Evolutionary conservation across 1,140 invertebrate genomes (phyloP).

Genomic region (Platorchestia sp.): DNA sequence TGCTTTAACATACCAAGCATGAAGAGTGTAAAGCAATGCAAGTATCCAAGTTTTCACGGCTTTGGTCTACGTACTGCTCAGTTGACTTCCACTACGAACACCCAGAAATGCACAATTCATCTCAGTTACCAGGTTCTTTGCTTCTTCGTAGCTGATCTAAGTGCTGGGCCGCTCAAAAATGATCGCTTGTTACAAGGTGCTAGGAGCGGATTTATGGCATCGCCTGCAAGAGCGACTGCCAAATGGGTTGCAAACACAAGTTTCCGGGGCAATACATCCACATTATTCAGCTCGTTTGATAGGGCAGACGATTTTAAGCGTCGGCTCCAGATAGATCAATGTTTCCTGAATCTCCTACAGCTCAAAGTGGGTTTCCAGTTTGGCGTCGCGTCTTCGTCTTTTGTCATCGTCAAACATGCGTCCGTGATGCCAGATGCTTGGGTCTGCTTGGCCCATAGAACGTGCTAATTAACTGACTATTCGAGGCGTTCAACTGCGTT

Average conservation of each 20-base stretch:
- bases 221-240: neutral
- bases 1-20: no score
- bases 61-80: neutral
- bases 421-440: neutral
- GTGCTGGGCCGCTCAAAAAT: neutral
- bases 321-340: constrained; percentile 6
- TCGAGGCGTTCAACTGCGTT: no score
- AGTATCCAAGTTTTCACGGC: neutral
- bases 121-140: constrained; percentile 22
- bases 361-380: neutral
- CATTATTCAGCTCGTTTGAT: constrained; percentile 35
- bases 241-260: constrained; percentile 29
- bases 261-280: constrained; percentile 36
- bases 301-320: neutral
- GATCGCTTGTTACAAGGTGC: constrained; percentile 17
- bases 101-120: neutral
- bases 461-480: neutral
- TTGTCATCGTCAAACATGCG: neutral
- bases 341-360: neutral
- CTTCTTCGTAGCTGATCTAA: neutral
- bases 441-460: neutral
- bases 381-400: neutral
- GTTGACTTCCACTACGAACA: neutral
- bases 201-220: constrained; percentile 5
- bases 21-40: no score